These are phyloP conservation scores for Corvus hawaiiensis DNA, from an alignment of 2,113 vertebrate genomes.

Conservation along the genomic window DNA sequence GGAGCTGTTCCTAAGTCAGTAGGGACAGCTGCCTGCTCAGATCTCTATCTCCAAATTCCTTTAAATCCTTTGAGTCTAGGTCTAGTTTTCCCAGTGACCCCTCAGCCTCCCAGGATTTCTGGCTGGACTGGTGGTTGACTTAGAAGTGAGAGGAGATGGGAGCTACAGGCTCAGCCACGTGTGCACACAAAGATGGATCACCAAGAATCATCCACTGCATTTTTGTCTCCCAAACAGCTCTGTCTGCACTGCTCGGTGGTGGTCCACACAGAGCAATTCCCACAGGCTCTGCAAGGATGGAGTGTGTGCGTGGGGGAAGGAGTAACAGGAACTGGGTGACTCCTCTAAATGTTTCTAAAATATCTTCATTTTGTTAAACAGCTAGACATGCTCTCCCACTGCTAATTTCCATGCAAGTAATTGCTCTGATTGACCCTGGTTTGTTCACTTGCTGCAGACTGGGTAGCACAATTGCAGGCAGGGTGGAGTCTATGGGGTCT, in stretches of 20 bases:
- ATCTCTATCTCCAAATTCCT: neutral
- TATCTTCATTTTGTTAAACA: conserved; percentile 16
- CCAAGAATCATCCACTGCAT: neutral
- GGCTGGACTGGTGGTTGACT: neutral
- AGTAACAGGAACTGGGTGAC: neutral
- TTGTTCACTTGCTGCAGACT: neutral
- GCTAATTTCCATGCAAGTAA: neutral
- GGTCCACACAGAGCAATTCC: neutral
- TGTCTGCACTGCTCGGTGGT: accelerated
- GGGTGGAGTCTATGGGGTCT: neutral
- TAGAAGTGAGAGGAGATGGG: neutral
- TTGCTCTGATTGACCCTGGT: conserved; percentile 27
- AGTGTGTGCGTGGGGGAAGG: neutral
- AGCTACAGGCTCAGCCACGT: accelerated
- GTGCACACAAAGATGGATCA: neutral
- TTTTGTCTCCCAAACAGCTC: neutral
- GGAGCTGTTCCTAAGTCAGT: neutral
- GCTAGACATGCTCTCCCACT: conserved; percentile 4
- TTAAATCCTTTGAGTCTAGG: neutral
- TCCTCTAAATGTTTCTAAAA: conserved; percentile 8
- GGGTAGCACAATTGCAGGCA: neutral
- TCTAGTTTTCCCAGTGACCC: neutral
- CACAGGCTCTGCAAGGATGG: neutral
- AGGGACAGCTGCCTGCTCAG: neutral
- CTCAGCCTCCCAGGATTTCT: neutral